Evolutionary conservation across 2,797 vertebrate species (phyloP).

Genomic region (Pseudomugil tenellus): DNA sequence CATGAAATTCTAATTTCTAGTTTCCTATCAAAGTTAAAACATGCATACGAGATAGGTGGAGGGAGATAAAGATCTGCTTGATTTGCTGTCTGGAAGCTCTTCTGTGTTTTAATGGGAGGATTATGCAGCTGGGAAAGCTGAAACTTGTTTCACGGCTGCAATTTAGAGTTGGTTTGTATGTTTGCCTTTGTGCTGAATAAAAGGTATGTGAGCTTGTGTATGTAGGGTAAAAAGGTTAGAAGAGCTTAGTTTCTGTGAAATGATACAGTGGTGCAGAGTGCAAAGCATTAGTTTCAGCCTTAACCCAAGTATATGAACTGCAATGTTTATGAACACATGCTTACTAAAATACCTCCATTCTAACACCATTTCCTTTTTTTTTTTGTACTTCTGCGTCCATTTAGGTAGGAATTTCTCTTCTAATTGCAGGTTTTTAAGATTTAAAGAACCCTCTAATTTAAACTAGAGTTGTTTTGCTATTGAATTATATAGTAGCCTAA

Average conservation of each 20-base stretch:
- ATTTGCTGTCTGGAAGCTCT: constrained; percentile 62
- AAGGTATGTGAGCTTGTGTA: constrained; percentile 1
- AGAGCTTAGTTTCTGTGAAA: constrained; percentile 41
- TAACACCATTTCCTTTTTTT: no score
- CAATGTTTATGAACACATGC: constrained; percentile 11
- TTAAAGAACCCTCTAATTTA: constrained; percentile 65
- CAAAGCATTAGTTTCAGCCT: constrained; percentile 65
- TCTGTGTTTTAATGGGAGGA: constrained; percentile 54
- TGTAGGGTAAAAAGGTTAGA: constrained; percentile 35
- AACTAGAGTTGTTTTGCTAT: constrained; percentile 57
- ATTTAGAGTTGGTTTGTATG: constrained; percentile 29
- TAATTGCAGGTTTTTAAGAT: constrained; percentile 59
- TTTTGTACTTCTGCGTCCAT: constrained; percentile 28
- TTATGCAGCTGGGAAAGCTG: constrained; percentile 54
- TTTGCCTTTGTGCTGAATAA: constrained; percentile 37
- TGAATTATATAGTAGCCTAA: constrained; percentile 47
- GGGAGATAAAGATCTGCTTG: constrained; percentile 68
- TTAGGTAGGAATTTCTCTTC: constrained; percentile 44
- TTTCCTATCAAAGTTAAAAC: constrained; percentile 57
- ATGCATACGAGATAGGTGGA: constrained; percentile 45
- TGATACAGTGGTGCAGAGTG: constrained; percentile 5
- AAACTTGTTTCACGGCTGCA: constrained; percentile 52
- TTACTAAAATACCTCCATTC: neutral
- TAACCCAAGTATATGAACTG: constrained; percentile 58
- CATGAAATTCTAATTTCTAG: constrained; percentile 50